phyloP scores from a whole-genome alignment of 2,113 vertebrate genomes.

The Prolemur simus region DNA sequence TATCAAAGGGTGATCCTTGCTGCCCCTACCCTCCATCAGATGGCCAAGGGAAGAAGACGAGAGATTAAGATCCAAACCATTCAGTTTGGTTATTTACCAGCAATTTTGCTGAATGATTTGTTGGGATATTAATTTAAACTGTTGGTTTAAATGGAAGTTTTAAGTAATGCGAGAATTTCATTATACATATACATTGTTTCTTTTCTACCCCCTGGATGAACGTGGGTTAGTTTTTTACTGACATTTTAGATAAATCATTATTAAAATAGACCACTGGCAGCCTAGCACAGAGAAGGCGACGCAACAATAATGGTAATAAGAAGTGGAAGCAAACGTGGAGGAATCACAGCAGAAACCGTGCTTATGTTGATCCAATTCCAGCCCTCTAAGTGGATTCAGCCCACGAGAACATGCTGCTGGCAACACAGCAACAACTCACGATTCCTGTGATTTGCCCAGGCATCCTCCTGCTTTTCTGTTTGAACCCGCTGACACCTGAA shows the following conservation, averaged over 20 bases:
- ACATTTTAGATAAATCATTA: background rate
- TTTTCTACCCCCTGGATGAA: background rate
- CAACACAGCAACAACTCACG: background rate
- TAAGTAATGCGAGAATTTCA: background rate
- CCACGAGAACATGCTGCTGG: background rate
- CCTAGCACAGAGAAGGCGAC: background rate
- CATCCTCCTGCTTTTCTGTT: background rate
- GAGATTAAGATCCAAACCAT: background rate
- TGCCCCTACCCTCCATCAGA: background rate
- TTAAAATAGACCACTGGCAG: background rate
- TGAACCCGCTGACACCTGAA: background rate
- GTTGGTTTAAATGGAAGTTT: background rate
- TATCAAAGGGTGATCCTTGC: background rate
- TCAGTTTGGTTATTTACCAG: background rate
- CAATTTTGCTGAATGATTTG: background rate
- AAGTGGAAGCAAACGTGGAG: background rate
- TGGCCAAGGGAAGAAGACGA: background rate
- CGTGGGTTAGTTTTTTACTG: background rate
- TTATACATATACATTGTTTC: background rate
- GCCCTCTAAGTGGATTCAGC: background rate
- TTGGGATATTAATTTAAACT: background rate
- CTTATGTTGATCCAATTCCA: rapidly evolving
- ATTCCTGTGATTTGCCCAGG: background rate
- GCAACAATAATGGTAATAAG: background rate
- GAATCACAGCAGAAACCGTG: background rate